These are phyloP conservation scores for Diachasmimorpha longicaudata DNA, from an alignment of 1,140 invertebrate species.

Conservation along the genomic window DNA sequence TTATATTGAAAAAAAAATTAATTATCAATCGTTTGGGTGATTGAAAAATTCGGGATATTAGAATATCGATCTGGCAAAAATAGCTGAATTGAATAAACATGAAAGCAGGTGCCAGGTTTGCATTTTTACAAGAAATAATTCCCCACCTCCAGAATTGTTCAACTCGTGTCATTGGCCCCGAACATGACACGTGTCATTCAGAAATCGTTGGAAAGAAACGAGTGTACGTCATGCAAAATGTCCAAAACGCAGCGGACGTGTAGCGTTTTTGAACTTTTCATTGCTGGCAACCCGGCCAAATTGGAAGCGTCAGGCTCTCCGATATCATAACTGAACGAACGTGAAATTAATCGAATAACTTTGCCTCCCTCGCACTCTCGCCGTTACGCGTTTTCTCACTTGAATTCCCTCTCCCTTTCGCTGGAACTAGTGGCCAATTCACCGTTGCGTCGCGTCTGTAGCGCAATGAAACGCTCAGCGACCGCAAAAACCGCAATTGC, in stretches of 20 bases:
- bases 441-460: not conserved
- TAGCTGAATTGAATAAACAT: too few species aligned
- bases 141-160: too few species aligned
- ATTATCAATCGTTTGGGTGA: too few species aligned
- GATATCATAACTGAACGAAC: conserved; percentile 28
- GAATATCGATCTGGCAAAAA: too few species aligned
- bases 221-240: not conserved
- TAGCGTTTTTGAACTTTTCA: not conserved
- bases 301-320: conserved; percentile 25
- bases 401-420: not conserved
- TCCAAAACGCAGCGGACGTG: not conserved
- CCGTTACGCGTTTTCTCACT: not conserved
- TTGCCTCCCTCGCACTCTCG: not conserved
- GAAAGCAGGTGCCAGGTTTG: too few species aligned
- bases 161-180: not conserved
- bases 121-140: too few species aligned
- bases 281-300: not conserved
- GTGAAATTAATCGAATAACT: conserved; percentile 27
- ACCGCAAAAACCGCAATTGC: not conserved
- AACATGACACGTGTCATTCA: not conserved
- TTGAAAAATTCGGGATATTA: too few species aligned
- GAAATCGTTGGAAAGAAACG: not conserved
- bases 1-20: too few species aligned
- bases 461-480: not conserved
- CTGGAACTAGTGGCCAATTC: not conserved